Evolutionary conservation across 92 coral and sea anemone genomes (phyloP), one percentile per base, ranked within the genome.

Genomic region (Zoanthus gigantus): DNA sequence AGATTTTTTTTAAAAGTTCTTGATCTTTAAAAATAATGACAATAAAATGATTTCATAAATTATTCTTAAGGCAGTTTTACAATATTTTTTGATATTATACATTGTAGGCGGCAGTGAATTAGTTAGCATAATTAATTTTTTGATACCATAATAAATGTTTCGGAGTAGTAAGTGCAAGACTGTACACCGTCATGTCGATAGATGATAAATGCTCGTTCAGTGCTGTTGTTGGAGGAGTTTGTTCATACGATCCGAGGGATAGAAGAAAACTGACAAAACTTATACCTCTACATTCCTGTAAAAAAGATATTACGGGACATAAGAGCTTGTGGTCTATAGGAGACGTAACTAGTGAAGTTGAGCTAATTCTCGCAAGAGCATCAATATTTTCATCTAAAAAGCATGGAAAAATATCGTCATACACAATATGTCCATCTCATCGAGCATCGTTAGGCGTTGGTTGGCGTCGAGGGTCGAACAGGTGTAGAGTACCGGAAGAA

Each of bases 361-460:
- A 89, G 65, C 92, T 89, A 10, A 89, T 84, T 9, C 88, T 83
- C 34, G 86, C 81, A 34, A 57, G 86, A 85, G 86, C 50, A 47
- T 47, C 52, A 82, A 83, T 79, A 63, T 85, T 90, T 85, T 90
- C 60, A 17, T 72, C 83, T 75, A 86, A 61, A 82, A 86, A 6
- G 52, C 52, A 47, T 47, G 34, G 73, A 15, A 81, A 74, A 34
- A 79, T 29, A 76, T 46, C 50, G 61, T 86, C 52, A 47, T 47
- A 81, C 81, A 90, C 89, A 53, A 71, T 90, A 16, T 85, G 83
- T 82, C 90, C 90, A 44, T 45, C 78, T 42, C 90, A 86, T 83
- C 79, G 90, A 80, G 80, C 82, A 77, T 86, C 85, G 60, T 86
- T 90, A 56, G 92, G 92, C 31, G 71, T 86, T 72, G 92, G 84